phyloP scores from a whole-genome alignment of 2,113 vertebrate species.

The Pimephales promelas region DNA sequence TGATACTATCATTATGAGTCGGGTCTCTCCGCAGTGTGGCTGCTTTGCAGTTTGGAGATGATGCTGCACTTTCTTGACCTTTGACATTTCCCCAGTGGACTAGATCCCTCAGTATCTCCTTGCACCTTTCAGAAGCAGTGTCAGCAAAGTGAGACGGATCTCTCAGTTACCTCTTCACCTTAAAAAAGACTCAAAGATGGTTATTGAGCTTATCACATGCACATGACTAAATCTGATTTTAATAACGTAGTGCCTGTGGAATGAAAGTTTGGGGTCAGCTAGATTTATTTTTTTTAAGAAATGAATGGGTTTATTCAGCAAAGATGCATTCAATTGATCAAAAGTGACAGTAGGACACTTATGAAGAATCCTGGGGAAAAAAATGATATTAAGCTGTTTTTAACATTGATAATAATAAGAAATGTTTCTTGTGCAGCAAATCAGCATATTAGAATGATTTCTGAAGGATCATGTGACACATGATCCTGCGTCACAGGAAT shows the following conservation, averaged over 20 bases:
- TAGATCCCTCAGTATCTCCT: conserved; percentile 40
- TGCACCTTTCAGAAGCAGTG: neutral
- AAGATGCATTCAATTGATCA: neutral
- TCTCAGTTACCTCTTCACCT: conserved; percentile 57
- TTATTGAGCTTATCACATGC: neutral
- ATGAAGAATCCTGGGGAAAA: neutral
- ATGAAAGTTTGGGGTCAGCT: neutral
- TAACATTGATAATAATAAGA: neutral
- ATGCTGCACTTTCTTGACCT: conserved; percentile 68
- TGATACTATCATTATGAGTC: conserved; percentile 8
- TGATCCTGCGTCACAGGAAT: neutral
- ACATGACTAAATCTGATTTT: neutral
- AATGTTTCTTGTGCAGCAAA: neutral
- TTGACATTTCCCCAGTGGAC: conserved; percentile 59
- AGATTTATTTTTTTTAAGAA: neutral
- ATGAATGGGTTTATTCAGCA: neutral
- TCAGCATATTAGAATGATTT: too few relatives aligned
- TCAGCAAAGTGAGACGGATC: conserved; percentile 24
- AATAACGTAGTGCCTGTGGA: neutral
- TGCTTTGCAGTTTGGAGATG: conserved; percentile 62
- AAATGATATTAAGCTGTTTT: neutral
- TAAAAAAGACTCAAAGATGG: conserved; percentile 47
- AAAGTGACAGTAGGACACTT: neutral
- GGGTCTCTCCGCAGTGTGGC: conserved; percentile 48
- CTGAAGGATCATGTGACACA: neutral